A percentile compares a stretch with the other conserved stretches of the same genome.
phyloP scores from a whole-genome alignment of 2,797 vertebrate species.

The Rhincodon typus region DNA sequence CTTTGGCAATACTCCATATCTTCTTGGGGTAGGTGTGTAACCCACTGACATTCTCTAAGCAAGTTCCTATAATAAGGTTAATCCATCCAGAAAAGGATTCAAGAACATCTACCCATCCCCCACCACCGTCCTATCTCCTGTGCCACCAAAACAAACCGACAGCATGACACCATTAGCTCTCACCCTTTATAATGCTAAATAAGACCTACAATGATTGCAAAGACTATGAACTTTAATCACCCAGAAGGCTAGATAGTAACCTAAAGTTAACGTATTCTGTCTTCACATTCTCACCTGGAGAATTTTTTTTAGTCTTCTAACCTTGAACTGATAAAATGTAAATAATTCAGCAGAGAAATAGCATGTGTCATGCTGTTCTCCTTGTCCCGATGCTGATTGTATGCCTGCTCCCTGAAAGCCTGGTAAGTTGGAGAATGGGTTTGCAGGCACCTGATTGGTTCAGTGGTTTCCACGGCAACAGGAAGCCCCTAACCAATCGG shows the following conservation, averaged over 20 bases:
- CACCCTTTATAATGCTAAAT: not conserved
- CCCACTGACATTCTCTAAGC: not conserved
- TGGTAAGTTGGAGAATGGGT: conserved; percentile 10
- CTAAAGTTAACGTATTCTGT: not conserved
- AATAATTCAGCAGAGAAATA: conserved; percentile 25
- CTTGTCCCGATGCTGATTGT: not conserved
- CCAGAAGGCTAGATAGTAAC: not conserved
- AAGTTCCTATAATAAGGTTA: not conserved
- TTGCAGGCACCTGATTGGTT: not conserved
- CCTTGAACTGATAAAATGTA: conserved; percentile 5
- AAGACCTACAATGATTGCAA: not conserved
- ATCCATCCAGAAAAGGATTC: too few relatives aligned
- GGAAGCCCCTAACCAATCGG: not conserved
- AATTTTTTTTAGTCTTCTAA: not conserved
- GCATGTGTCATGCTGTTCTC: not conserved
- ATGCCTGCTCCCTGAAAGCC: not conserved
- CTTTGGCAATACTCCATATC: not conserved
- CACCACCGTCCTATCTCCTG: too few relatives aligned
- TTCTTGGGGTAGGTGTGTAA: not conserved
- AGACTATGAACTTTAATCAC: not conserved
- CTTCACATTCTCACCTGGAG: not conserved
- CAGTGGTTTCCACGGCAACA: not conserved
- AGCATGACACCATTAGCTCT: not conserved
- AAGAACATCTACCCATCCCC: not conserved
- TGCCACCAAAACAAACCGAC: too few relatives aligned